These are phyloP conservation scores for Rynchops niger DNA, from an alignment of 2,113 vertebrate species.

Conservation along the genomic window DNA sequence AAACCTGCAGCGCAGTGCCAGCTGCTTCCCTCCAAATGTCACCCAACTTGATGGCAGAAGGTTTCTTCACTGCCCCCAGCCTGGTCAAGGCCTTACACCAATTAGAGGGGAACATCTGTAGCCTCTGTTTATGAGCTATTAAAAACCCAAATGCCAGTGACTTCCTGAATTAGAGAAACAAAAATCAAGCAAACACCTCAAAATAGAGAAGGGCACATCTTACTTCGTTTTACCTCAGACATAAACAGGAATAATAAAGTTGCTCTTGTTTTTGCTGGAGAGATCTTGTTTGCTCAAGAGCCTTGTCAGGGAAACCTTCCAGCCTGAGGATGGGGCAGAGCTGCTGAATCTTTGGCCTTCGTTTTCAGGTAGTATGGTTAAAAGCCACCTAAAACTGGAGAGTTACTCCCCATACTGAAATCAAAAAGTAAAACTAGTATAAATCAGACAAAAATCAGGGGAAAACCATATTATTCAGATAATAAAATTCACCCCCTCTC, in stretches of 20 bases:
- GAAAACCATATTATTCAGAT: not conserved
- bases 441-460: not conserved
- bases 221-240: not conserved
- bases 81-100: not conserved
- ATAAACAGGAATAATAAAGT: not conserved
- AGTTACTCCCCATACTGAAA: not conserved
- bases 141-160: not conserved
- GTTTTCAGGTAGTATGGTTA: not conserved
- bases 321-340: not conserved
- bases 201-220: not conserved
- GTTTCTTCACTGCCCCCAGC: not conserved
- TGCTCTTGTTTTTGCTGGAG: not conserved
- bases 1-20: rapidly evolving
- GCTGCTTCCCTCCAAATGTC: not conserved
- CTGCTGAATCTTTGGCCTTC: not conserved
- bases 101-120: not conserved
- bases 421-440: not conserved
- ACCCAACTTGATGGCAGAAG: not conserved
- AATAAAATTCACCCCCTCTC: not conserved
- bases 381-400: not conserved
- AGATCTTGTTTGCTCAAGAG: not conserved
- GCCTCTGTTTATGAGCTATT: not conserved
- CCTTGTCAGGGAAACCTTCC: not conserved
- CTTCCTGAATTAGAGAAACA: not conserved
- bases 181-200: not conserved